phyloP scores from a whole-genome alignment of 2,888 invertebrate species.

The Phymatocera aterrima region DNA sequence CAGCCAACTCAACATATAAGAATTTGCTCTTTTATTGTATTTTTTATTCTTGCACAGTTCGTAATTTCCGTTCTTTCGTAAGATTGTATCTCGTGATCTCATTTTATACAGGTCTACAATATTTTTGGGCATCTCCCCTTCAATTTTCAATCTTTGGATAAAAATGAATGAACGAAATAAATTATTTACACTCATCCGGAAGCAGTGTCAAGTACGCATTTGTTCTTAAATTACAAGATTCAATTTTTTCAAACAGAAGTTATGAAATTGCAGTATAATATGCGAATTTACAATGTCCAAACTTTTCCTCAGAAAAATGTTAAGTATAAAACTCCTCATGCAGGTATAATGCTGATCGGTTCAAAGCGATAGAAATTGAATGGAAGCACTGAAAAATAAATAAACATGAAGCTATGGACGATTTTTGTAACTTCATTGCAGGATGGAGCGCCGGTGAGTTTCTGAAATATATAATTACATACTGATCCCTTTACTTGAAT shows the following conservation, averaged over 20 bases:
- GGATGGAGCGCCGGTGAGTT: constrained; percentile 78
- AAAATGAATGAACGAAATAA: not conserved
- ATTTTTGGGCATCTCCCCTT: no score
- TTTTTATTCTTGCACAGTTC: no score
- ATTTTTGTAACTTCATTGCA: constrained; percentile 75
- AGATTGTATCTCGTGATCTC: no score
- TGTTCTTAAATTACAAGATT: not conserved
- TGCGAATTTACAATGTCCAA: not conserved
- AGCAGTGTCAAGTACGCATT: not conserved
- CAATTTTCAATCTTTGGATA: no score
- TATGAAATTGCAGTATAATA: not conserved
- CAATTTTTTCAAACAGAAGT: constrained; percentile 9
- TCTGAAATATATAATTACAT: constrained; percentile 43
- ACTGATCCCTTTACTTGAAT: no score
- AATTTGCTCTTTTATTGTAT: no score
- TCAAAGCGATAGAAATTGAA: not conserved
- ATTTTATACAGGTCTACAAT: no score
- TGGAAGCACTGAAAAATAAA: not conserved
- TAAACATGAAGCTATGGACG: constrained; percentile 44
- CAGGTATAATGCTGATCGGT: not conserved
- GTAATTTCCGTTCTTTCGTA: no score
- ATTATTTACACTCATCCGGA: no score
- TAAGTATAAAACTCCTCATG: not conserved
- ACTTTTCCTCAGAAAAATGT: not conserved
- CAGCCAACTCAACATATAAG: no score